These are phyloP conservation scores for Suncus etruscus DNA, from an alignment of 2,113 vertebrate genomes.

Conservation along the genomic window DNA sequence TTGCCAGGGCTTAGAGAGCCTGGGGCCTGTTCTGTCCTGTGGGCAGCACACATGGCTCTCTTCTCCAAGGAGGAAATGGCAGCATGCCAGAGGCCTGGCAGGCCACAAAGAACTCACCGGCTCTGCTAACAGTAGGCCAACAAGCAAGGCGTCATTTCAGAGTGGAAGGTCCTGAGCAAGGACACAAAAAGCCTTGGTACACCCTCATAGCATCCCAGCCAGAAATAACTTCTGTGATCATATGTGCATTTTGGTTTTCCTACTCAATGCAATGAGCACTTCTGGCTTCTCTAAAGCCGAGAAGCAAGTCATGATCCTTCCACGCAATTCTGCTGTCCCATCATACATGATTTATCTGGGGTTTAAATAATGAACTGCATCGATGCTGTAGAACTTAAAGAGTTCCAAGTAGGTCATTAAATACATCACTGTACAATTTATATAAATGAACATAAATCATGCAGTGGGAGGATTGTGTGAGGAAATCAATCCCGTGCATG, in stretches of 20 bases:
- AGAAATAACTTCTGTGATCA: not conserved
- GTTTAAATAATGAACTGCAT: conserved; percentile 82
- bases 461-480: conserved; percentile 71
- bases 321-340: conserved; percentile 13
- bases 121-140: no score
- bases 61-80: conserved; percentile 42
- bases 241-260: conserved; percentile 10
- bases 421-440: conserved; percentile 85
- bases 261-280: conserved; percentile 45
- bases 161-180: not conserved
- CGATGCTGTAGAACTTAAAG: conserved; percentile 76
- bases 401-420: conserved; percentile 79
- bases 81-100: not conserved
- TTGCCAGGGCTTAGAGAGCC: not conserved
- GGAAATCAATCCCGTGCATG: conserved; percentile 72
- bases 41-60: conserved; percentile 14
- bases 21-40: not conserved
- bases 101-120: not conserved
- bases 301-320: conserved; percentile 36
- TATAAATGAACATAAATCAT: conserved; percentile 80
- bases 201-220: rapidly evolving
- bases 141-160: no score
- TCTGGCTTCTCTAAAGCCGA: not conserved
- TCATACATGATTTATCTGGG: conserved; percentile 78
- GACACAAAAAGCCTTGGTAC: not conserved